Evolutionary conservation across 2,797 vertebrate genomes (phyloP), one percentile per base, ranked within the genome.

Genomic region (Phalloptychus januarius): DNA sequence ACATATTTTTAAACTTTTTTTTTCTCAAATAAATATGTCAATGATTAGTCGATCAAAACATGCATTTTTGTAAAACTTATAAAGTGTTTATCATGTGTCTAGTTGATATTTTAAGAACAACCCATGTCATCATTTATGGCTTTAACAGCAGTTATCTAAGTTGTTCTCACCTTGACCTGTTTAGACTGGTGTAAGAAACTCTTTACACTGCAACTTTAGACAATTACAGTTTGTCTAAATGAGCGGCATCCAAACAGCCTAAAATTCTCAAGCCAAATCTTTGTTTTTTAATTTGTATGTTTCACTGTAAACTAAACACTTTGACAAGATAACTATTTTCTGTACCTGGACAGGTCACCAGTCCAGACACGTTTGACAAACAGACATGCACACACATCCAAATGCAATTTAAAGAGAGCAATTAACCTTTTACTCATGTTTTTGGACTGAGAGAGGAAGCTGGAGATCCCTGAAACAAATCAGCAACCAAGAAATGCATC

Each of bases 1-100:
- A 82, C n/a, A 48, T 33, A 31, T 61, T 82, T 77, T 86, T n/a
- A 73, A 67, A 72, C 71, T 58, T 76, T 20, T 10, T 71, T 77
- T 44, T 81, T 5, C 13, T 25, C 15, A 42, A 42, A 72, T 4
- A 75, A 81, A 72, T 18, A 20, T 69, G 65, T 44, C 5, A 15
- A 69, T 40, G 40, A 69, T 23, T 44, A 42, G 11, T 44, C 5
- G 5, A 42, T 69, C 25, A 56, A 56, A 56, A 56, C 52, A n/a
- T 54, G 7, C 25, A 54, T 25, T 54, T 54, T n/a, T n/a, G 25
- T 54, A 12, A 54, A 54, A 18, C 61, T 23, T 63, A 23, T 10
- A 52, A 52, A 52, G 31, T 20, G 33, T 65, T 10, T 23, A 65
- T 10, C 7, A 25, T 10, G 50, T 25, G 50, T 25, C 23, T 25